Conservation (phyloP, 1,140 invertebrate genomes). For the Paralvinella palmiformis region DNA sequence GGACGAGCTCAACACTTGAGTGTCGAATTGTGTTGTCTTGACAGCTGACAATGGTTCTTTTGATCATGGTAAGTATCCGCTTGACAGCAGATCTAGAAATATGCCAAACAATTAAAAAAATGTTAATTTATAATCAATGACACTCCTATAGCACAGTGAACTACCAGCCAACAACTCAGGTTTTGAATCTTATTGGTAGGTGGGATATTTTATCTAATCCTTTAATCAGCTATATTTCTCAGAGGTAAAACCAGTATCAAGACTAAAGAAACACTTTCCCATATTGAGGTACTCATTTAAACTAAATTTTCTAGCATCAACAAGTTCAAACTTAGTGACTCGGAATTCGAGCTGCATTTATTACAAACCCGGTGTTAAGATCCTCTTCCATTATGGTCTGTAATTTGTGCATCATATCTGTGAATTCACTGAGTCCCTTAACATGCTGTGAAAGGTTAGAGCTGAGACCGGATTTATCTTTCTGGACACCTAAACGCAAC, state of each 20-base stretch:
- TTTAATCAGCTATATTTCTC: not conserved
- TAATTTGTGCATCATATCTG: constrained; percentile 42
- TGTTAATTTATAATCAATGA: not conserved
- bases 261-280: not conserved
- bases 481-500: constrained; percentile 43
- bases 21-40: constrained; percentile 23
- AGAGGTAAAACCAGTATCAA: not conserved
- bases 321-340: not conserved
- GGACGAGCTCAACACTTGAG: constrained; percentile 27
- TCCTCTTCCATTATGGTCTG: constrained; percentile 48
- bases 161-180: not conserved
- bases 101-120: not conserved
- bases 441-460: constrained; percentile 35
- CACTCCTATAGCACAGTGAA: not conserved
- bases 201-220: not conserved
- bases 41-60: constrained; percentile 27
- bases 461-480: constrained; percentile 42
- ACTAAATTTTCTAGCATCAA: not conserved
- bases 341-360: not conserved
- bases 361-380: constrained; percentile 26
- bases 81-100: constrained; percentile 26
- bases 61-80: constrained; percentile 28
- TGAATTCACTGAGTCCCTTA: constrained; percentile 43
- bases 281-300: not conserved
- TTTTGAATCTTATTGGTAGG: not conserved